phyloP scores from a whole-genome alignment of 1,140 invertebrate species.

The Lordiphosa mommai region DNA sequence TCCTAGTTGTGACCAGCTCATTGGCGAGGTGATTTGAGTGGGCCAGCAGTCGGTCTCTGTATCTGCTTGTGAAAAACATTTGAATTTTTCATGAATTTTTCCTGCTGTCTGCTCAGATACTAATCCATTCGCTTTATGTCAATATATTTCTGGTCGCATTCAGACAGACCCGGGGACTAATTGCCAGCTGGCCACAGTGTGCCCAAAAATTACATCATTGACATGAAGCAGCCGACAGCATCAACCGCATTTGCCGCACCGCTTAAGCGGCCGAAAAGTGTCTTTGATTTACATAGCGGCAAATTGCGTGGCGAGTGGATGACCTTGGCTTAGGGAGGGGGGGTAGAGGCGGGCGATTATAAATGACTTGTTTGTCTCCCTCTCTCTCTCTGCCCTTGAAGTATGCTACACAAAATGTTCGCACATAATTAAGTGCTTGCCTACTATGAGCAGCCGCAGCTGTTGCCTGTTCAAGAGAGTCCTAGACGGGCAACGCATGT shows the following conservation, averaged over 20 bases:
- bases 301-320: neutral
- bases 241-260: no score
- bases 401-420: slow-evolving; percentile 33
- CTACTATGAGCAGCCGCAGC: slow-evolving; percentile 25
- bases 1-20: no score
- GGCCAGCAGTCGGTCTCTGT: no score
- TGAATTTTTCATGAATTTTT: no score
- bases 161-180: slow-evolving; percentile 6
- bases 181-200: slow-evolving; percentile 9
- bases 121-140: neutral
- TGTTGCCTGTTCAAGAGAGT: slow-evolving; percentile 8
- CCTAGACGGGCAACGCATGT: slow-evolving; percentile 1
- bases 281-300: slow-evolving; percentile 31
- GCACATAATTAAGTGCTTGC: slow-evolving; percentile 49
- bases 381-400: slow-evolving; percentile 6
- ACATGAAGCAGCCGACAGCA: neutral
- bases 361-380: slow-evolving; percentile 17
- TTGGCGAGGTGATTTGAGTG: no score
- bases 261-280: slow-evolving; percentile 26
- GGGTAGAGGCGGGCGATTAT: slow-evolving; percentile 26
- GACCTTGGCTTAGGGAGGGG: slow-evolving; percentile 13
- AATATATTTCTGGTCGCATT: neutral
- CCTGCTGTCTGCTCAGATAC: no score
- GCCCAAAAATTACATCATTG: slow-evolving; percentile 10
- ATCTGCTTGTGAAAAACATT: no score